Evolutionary conservation across 2,888 invertebrate genomes (phyloP).

Genomic region (Apeira syringaria): DNA sequence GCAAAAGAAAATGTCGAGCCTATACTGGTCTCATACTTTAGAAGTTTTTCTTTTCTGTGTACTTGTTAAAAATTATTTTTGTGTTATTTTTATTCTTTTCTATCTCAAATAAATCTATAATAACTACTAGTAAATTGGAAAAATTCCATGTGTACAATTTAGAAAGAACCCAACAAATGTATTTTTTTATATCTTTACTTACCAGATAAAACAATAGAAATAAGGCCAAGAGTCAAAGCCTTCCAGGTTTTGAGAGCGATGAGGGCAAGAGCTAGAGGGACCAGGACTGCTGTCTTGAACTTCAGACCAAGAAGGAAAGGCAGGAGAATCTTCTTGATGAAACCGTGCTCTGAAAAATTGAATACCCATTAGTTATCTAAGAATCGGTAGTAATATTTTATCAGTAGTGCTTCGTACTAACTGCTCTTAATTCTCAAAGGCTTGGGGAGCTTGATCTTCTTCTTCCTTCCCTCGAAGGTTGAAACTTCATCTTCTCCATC

Average conservation of each 20-base stretch:
- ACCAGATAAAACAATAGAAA: constrained; percentile 93
- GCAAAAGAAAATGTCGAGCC: no score
- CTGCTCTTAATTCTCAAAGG: constrained; percentile 80
- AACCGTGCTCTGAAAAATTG: constrained; percentile 87
- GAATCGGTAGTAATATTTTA: not conserved
- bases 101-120: no score
- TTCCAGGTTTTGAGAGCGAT: constrained; percentile 96
- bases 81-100: no score
- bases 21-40: no score
- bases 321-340: constrained; percentile 92
- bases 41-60: no score
- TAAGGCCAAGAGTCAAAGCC: constrained; percentile 92
- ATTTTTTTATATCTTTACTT: constrained; percentile 24
- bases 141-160: no score
- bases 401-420: constrained; percentile 38
- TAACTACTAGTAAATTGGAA: no score
- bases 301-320: constrained; percentile 94
- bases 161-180: not conserved
- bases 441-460: constrained; percentile 79
- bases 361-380: constrained; percentile 11
- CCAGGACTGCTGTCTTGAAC: constrained; percentile 92
- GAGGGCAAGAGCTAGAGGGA: constrained; percentile 90
- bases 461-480: constrained; percentile 73
- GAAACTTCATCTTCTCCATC: constrained; percentile 80
- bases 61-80: no score